Evolutionary conservation across 2,113 vertebrate genomes (phyloP).

Genomic region (Anser cygnoides): DNA sequence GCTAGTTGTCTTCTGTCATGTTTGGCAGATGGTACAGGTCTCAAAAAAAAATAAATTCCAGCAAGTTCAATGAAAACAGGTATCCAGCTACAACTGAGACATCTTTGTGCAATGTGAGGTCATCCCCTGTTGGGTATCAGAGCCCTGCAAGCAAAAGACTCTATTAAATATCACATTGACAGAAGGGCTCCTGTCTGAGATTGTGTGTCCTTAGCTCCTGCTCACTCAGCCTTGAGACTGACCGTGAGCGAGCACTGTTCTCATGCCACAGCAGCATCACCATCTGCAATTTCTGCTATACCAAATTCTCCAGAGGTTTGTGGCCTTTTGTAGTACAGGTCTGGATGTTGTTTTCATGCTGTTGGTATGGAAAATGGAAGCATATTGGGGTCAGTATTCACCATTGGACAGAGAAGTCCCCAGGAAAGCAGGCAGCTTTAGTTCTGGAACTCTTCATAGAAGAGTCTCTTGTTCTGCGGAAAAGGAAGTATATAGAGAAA

Average conservation of each 20-base stretch:
- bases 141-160: background rate
- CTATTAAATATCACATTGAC: background rate
- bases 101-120: background rate
- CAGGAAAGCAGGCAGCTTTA: background rate
- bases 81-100: background rate
- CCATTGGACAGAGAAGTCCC: background rate
- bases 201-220: background rate
- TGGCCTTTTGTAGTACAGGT: background rate
- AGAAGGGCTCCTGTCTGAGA: background rate
- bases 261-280: background rate
- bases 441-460: background rate
- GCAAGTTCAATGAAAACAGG: background rate
- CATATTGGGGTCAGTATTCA: background rate
- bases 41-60: background rate
- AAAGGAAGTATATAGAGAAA: background rate
- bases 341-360: rapidly evolving
- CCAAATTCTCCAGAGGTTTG: rapidly evolving
- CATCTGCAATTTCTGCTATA: background rate
- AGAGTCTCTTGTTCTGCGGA: background rate
- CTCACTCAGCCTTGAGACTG: background rate
- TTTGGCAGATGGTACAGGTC: background rate
- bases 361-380: background rate
- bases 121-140: background rate
- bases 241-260: background rate
- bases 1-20: background rate